phyloP scores from a whole-genome alignment of 2,888 invertebrate genomes.

The Amiota communis region DNA sequence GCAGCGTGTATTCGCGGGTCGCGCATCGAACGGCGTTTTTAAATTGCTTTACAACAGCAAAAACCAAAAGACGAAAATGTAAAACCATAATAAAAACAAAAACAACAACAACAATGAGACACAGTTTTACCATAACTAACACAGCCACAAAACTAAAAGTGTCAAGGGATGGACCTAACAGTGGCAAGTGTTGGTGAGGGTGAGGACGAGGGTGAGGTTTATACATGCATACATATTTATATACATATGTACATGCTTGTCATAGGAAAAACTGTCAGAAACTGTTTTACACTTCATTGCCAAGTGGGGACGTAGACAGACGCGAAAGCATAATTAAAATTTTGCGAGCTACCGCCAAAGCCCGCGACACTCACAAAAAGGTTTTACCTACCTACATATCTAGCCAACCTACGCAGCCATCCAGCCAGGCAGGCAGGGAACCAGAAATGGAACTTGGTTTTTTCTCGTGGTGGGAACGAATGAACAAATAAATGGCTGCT shows the following conservation, averaged over 20 bases:
- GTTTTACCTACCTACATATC: neutral
- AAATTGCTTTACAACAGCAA: slow-evolving; percentile 17
- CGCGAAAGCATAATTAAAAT: slow-evolving; percentile 34
- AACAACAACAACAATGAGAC: neutral
- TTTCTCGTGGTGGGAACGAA: slow-evolving; percentile 12
- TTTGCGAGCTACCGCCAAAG: slow-evolving; percentile 14
- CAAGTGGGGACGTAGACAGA: neutral
- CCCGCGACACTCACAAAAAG: neutral
- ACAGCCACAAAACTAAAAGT: slow-evolving; percentile 31
- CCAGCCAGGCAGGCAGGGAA: neutral
- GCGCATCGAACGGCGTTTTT: neutral
- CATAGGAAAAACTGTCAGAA: slow-evolving; percentile 29
- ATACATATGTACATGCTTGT: neutral
- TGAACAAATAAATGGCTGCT: neutral
- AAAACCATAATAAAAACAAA: slow-evolving; percentile 12
- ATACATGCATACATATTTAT: neutral
- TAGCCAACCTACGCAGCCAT: neutral
- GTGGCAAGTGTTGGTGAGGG: neutral
- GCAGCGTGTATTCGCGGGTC: slow-evolving; percentile 4
- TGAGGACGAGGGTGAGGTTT: neutral
- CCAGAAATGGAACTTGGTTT: neutral
- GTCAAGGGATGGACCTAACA: slow-evolving; percentile 24
- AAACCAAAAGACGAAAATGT: neutral
- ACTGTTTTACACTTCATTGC: slow-evolving; percentile 35
- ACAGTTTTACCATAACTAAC: slow-evolving; percentile 13